Conservation (phyloP, 2,113 vertebrate species). For the Eptesicus fuscus region DNA sequence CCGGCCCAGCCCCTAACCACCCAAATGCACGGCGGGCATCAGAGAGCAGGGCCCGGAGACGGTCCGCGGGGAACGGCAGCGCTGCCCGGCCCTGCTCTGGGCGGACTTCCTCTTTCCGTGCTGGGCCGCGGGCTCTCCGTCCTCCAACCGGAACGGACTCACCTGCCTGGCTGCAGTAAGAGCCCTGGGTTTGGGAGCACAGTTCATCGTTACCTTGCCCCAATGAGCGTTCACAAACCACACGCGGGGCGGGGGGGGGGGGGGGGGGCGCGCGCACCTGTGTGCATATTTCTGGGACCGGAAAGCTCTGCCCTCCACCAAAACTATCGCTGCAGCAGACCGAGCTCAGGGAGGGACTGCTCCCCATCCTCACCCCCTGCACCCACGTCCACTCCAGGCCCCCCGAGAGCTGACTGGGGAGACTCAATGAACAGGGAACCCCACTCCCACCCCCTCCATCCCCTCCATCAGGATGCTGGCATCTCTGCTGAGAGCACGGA, state of each 20-base stretch:
- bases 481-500: background rate
- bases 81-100: background rate
- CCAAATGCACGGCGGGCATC: background rate
- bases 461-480: background rate
- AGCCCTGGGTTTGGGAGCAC: background rate
- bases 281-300: background rate
- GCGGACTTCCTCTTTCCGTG: background rate
- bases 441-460: background rate
- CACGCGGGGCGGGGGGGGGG: background rate
- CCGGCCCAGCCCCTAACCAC: background rate
- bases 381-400: too few relatives aligned
- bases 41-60: background rate
- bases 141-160: background rate
- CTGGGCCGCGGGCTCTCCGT: background rate
- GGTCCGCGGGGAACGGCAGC: background rate
- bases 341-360: background rate
- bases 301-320: background rate
- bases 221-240: slow-evolving; percentile 8
- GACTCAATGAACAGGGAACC: background rate
- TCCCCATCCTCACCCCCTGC: too few relatives aligned
- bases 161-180: slow-evolving; percentile 33
- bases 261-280: background rate
- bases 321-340: background rate
- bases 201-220: slow-evolving; percentile 14
- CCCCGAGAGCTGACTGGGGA: background rate